These are phyloP conservation scores for Acropternis orthonyx DNA, from an alignment of 2,797 vertebrate genomes.

Conservation along the genomic window DNA sequence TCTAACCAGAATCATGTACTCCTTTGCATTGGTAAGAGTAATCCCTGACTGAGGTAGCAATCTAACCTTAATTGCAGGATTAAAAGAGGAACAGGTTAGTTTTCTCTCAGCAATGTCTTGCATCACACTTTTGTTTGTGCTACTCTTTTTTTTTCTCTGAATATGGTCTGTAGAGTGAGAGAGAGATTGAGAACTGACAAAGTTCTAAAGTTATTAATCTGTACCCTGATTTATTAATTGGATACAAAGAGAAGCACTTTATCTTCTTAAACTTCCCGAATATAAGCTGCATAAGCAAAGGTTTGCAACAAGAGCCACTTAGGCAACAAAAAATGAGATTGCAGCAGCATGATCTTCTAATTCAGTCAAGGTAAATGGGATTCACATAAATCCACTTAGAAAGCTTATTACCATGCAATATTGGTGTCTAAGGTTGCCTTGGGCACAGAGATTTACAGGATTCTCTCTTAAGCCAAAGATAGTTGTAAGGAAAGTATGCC, in stretches of 20 bases:
- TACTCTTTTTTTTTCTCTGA: background rate
- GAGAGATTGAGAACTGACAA: background rate
- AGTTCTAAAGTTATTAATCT: background rate
- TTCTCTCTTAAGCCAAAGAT: slow-evolving; percentile 19
- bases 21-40: background rate
- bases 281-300: background rate
- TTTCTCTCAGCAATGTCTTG: background rate
- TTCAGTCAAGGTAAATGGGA: slow-evolving; percentile 5
- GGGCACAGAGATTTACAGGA: background rate
- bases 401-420: background rate
- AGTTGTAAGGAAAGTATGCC: background rate
- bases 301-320: background rate
- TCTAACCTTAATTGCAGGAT: background rate
- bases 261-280: background rate
- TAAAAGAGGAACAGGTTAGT: background rate
- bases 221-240: background rate
- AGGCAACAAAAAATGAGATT: slow-evolving; percentile 5
- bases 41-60: background rate
- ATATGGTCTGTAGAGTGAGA: background rate
- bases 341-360: background rate
- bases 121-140: background rate
- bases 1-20: background rate
- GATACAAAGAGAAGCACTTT: background rate
- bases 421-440: background rate
- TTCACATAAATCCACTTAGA: slow-evolving; percentile 29